Evolutionary conservation across 2,888 invertebrate species (phyloP).

Genomic region (Sepiola atlantica): DNA sequence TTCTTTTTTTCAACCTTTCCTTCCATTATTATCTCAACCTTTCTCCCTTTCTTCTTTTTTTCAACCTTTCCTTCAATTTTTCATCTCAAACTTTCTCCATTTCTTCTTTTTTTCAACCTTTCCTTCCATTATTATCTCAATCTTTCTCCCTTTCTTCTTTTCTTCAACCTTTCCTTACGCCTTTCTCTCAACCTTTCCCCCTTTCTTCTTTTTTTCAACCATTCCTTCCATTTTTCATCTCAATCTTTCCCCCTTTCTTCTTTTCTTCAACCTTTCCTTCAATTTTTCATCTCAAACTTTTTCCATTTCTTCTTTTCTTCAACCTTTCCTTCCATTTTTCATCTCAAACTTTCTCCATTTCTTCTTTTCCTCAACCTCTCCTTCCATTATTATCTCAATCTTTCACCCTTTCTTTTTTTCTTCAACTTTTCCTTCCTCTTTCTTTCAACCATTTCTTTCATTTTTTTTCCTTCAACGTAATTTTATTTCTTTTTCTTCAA

Average conservation of each 20-base stretch:
- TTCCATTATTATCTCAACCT: not conserved
- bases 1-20: not conserved
- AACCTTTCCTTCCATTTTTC: not conserved
- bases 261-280: not conserved
- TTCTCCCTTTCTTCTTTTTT: not conserved
- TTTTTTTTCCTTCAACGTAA: not conserved
- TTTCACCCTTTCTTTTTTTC: not conserved
- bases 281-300: not conserved
- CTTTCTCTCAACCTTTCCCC: not conserved
- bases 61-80: not conserved
- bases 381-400: not conserved
- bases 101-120: not conserved
- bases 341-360: no score
- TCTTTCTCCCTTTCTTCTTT: not conserved
- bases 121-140: not conserved
- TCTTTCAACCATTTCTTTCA: not conserved
- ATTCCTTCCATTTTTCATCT: not conserved
- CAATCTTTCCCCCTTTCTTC: not conserved
- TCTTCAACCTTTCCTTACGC: not conserved
- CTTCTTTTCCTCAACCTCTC: not conserved
- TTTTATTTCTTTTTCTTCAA: no score
- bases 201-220: not conserved
- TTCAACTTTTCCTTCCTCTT: not conserved
- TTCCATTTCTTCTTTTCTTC: not conserved
- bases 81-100: not conserved